A percentile compares a stretch with the other conserved stretches of the same genome.
These are phyloP conservation scores for Orbicella faveolata DNA, from an alignment of 64 coral and sea anemone genomes.

Conservation along the genomic window DNA sequence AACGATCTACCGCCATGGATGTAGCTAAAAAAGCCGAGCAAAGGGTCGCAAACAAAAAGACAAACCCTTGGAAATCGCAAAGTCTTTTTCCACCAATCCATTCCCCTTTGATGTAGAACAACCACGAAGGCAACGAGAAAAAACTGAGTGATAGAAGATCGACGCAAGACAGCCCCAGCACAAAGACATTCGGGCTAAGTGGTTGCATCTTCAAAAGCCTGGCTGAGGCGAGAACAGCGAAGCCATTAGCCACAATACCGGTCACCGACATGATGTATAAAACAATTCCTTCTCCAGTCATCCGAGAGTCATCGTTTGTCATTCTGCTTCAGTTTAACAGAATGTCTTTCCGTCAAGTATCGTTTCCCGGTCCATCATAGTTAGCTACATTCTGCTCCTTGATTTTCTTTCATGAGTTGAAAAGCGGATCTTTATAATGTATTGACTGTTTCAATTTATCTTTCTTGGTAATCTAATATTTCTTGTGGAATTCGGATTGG, in stretches of 20 bases:
- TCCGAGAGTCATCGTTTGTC: not conserved
- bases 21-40: slow-evolving; percentile 80
- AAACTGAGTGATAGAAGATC: slow-evolving; percentile 43
- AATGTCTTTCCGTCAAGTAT: not conserved
- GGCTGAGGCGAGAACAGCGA: slow-evolving; percentile 55
- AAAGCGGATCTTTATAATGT: not conserved
- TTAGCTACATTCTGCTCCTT: not conserved
- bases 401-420: not conserved
- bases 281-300: slow-evolving; percentile 8
- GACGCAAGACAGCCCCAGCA: slow-evolving; percentile 57
- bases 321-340: not conserved
- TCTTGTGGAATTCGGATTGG: not conserved
- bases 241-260: slow-evolving; percentile 56
- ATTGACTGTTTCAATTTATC: not conserved
- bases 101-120: slow-evolving; percentile 53
- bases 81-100: slow-evolving; percentile 74
- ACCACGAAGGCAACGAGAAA: slow-evolving; percentile 64
- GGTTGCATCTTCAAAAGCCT: slow-evolving; percentile 52
- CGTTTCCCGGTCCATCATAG: not conserved
- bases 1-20: slow-evolving; percentile 73
- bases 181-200: slow-evolving; percentile 65
- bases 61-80: slow-evolving; percentile 89
- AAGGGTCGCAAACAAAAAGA: slow-evolving; percentile 70
- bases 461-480: not conserved
- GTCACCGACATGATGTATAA: slow-evolving; percentile 13